Evolutionary conservation across 2,888 invertebrate species (phyloP).

Genomic region (Ectemnius continuus): DNA sequence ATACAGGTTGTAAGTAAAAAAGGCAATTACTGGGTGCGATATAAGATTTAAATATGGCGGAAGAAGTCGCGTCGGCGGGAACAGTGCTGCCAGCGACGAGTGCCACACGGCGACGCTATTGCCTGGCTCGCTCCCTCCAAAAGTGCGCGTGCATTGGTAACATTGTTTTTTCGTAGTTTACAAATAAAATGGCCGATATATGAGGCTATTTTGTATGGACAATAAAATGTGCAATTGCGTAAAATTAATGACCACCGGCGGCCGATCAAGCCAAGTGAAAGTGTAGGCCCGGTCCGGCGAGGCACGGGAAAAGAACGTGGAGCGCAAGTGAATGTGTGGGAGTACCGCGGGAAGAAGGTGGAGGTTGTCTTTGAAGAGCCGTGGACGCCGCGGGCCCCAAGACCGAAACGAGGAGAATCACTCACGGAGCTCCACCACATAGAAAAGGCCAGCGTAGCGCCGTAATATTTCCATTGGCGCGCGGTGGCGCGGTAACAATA

Average conservation of each 20-base stretch:
- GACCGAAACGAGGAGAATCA: constrained; percentile 61
- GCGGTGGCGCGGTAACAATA: constrained; percentile 65
- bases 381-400: constrained; percentile 69
- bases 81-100: constrained; percentile 72
- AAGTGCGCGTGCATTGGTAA: constrained; percentile 73
- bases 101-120: constrained; percentile 59
- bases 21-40: constrained; percentile 36
- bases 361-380: constrained; percentile 69
- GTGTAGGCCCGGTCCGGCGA: constrained; percentile 47
- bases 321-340: constrained; percentile 61
- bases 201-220: constrained; percentile 76
- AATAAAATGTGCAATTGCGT: constrained; percentile 71
- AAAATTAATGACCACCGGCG: constrained; percentile 70
- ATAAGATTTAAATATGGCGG: constrained; percentile 66
- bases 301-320: constrained; percentile 51
- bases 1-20: constrained; percentile 27
- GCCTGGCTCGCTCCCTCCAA: constrained; percentile 71
- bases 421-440: constrained; percentile 61
- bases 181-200: constrained; percentile 78
- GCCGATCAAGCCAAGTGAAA: constrained; percentile 62
- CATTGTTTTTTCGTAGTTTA: constrained; percentile 77
- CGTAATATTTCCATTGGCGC: constrained; percentile 63
- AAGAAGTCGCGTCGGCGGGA: constrained; percentile 56
- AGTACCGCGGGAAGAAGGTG: constrained; percentile 68
- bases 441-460: constrained; percentile 41